These are phyloP conservation scores for Esox masquinongy DNA, from an alignment of 2,797 vertebrate species.

Conservation along the genomic window DNA sequence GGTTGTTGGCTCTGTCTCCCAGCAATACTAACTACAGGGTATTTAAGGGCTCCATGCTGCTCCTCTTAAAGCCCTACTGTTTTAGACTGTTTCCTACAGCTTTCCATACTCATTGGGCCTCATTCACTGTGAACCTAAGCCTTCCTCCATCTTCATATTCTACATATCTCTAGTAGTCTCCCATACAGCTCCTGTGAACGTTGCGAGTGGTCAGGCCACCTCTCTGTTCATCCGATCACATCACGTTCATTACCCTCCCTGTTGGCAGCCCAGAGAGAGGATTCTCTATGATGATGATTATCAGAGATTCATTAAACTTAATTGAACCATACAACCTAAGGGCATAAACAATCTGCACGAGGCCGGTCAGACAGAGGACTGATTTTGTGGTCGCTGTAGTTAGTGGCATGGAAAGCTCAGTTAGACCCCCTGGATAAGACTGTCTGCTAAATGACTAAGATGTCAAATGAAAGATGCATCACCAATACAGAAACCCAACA, in stretches of 20 bases:
- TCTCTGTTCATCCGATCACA: conserved; percentile 64
- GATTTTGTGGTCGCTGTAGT: conserved; percentile 42
- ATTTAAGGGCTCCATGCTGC: conserved; percentile 46
- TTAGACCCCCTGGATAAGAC: no score
- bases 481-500: no score
- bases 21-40: conserved; percentile 26
- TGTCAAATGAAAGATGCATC: no score
- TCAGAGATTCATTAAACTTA: conserved; percentile 75
- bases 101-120: conserved; percentile 33
- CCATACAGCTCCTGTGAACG: conserved; percentile 25
- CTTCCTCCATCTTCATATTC: conserved; percentile 24
- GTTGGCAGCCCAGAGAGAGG: conserved; percentile 59
- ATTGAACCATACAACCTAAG: conserved; percentile 9
- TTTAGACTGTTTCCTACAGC: conserved; percentile 14
- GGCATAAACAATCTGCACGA: conserved; percentile 3
- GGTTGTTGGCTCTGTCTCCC: conserved; percentile 27
- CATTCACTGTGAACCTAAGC: conserved; percentile 9
- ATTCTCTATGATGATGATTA: conserved; percentile 75
- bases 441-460: no score
- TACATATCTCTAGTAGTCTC: conserved; percentile 11
- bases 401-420: not conserved
- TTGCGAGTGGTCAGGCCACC: conserved; percentile 36
- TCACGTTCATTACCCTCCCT: conserved; percentile 65
- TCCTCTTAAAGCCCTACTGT: conserved; percentile 44
- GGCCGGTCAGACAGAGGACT: conserved; percentile 29